Conservation (phyloP, 2,113 vertebrate species). For the Zapornia atra region DNA sequence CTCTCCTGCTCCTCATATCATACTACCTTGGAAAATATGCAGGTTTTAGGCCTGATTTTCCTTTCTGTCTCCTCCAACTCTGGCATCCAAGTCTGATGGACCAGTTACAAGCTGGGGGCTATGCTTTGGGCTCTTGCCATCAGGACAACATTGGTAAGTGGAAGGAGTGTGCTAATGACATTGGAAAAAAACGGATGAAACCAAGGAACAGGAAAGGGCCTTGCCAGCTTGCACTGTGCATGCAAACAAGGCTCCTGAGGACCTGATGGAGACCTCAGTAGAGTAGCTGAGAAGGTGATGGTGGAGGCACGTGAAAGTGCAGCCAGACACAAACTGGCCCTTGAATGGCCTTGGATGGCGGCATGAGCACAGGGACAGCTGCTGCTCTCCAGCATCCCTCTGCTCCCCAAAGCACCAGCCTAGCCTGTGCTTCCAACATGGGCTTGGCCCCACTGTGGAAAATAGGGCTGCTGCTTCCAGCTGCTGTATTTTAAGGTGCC, state of each 20-base stretch:
- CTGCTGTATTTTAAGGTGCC: neutral
- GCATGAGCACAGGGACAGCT: neutral
- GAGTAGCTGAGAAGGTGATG: neutral
- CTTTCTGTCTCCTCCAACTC: neutral
- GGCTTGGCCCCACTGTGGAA: accelerated
- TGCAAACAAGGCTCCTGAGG: neutral
- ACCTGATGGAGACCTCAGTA: neutral
- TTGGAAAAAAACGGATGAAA: neutral
- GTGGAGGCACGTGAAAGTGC: accelerated
- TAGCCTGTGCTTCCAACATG: accelerated
- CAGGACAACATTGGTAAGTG: neutral
- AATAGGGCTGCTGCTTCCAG: neutral
- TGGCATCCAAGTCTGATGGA: neutral
- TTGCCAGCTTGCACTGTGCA: accelerated
- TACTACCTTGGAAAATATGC: conserved; percentile 12
- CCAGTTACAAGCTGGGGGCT: neutral
- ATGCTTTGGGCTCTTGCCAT: neutral
- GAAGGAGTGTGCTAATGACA: neutral
- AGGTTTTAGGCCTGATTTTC: conserved; percentile 21
- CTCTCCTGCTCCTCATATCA: neutral
- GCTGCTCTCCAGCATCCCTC: neutral
- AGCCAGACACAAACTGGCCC: neutral
- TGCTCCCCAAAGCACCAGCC: neutral
- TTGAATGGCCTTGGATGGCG: accelerated
- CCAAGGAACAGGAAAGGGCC: neutral